Conservation (phyloP, 23 tunicate genomes). For the Trididemnum nubilum region DNA sequence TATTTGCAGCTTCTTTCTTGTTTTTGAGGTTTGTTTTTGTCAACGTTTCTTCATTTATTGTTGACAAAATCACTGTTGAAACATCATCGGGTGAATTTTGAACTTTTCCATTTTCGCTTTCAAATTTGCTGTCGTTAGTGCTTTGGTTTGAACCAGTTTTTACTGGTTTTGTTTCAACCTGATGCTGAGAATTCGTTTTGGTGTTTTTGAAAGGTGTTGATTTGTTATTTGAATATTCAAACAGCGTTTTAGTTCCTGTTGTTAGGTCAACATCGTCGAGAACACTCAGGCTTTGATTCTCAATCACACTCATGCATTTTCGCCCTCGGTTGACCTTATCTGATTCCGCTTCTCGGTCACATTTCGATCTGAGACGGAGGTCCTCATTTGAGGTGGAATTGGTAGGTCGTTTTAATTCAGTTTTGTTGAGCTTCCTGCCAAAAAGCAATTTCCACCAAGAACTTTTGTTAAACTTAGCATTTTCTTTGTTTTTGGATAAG, state of each 20-base stretch:
- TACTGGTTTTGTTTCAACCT: neutral
- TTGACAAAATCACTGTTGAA: neutral
- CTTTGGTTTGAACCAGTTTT: neutral
- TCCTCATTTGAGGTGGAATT: too few relatives aligned
- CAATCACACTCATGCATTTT: conserved; percentile 5
- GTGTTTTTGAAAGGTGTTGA: neutral
- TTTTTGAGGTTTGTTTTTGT: neutral
- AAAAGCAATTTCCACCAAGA: neutral
- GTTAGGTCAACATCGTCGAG: neutral
- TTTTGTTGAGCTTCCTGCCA: neutral
- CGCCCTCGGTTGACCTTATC: neutral
- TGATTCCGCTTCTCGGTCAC: too few relatives aligned
- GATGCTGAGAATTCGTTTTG: neutral
- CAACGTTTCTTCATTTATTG: neutral
- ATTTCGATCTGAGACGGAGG: too few relatives aligned
- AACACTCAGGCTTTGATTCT: neutral
- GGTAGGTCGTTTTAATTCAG: too few relatives aligned
- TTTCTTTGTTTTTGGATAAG: too few relatives aligned
- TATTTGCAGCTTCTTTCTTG: neutral
- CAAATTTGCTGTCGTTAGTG: neutral
- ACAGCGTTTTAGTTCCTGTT: too few relatives aligned
- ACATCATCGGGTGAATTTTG: neutral
- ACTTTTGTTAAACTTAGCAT: neutral
- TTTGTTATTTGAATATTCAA: too few relatives aligned
- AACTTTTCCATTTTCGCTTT: neutral